Conservation (phyloP, 2,888 invertebrate genomes). For the Apantesis nais region DNA sequence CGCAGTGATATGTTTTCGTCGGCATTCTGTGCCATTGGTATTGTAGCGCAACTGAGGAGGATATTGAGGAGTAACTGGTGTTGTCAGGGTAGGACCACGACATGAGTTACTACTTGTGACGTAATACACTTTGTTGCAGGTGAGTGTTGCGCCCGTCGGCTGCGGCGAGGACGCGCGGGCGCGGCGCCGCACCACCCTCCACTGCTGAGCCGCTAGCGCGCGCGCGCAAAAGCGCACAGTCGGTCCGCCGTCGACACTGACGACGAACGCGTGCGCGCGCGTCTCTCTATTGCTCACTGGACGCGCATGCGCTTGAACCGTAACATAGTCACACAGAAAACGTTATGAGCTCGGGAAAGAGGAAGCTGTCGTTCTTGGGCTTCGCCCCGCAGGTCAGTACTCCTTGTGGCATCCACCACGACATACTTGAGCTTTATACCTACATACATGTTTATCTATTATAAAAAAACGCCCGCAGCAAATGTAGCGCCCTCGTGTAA, state of each 20-base stretch:
- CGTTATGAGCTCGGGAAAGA: slow-evolving; percentile 84
- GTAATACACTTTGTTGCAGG: not conserved
- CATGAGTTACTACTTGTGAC: not conserved
- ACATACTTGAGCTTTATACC: not conserved
- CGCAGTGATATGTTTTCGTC: too few species aligned
- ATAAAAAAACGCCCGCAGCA: not conserved
- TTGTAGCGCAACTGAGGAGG: not conserved
- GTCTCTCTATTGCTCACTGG: slow-evolving; percentile 25
- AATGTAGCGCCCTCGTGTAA: not conserved
- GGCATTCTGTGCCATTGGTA: not conserved
- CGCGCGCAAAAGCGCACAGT: slow-evolving; percentile 23
- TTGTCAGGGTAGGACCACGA: not conserved
- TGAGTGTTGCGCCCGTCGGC: not conserved
- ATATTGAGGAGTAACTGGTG: not conserved
- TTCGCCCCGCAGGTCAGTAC: slow-evolving; percentile 86
- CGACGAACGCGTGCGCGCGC: slow-evolving; percentile 28
- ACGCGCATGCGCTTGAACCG: slow-evolving; percentile 14
- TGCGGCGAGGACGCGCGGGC: not conserved
- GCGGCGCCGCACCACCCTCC: slow-evolving; percentile 1
- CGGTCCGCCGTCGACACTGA: slow-evolving; percentile 48
- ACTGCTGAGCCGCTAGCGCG: slow-evolving; percentile 4
- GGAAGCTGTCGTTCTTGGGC: slow-evolving; percentile 91
- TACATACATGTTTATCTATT: not conserved
- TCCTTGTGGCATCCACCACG: not conserved
- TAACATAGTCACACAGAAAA: slow-evolving; percentile 7